Evolutionary conservation across 1,140 invertebrate genomes (phyloP), one percentile per base, ranked within the genome.

Genomic region (Drosophila pallidifrons): DNA sequence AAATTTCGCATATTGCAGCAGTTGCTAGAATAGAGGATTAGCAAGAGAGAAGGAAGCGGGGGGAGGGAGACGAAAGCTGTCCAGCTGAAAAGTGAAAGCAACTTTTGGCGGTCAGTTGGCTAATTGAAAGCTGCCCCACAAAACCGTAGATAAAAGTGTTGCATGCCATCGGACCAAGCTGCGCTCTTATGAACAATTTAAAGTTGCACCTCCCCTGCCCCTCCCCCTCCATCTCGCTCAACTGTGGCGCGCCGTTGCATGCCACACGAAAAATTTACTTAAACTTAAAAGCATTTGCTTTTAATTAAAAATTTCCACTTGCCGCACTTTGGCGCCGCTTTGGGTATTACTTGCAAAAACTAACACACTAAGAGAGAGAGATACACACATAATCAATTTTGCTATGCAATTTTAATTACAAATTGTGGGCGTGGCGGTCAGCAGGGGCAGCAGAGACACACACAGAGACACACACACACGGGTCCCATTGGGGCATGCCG

Each of bases 231-330:
- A n/a, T n/a, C 35, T 32, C 1, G 20, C 20, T 25, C 20, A 25
- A 4, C 20, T 25, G 20, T 25, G 20, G 20, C 20, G 3, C 30
- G 57, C 20, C 25, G 46, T 25, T 63, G 61, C 46, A 13, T 70
- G 69, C 43, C 32, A 41, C 65, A 61, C 47, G 8, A 69, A 70
- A 73, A 75, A 75, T 77, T 77, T 85, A 65, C 77, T 77, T 75
- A 77, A 81, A 77, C 77, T 81, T 71, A 83, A 83, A 79, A 78
- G 79, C 83, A 87, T 87, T 87, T 87, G 83, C 80, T 87, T 83
- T 87, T 87, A 87, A 87, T 87, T 87, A 88, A 87, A 87, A 87
- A 87, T 80, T 87, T 88, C 83, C 77, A 87, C 83, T 83, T 80
- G 80, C 71, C 63, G 69, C 77, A 87, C 79, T 77, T 86, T 78